phyloP scores from a whole-genome alignment of 92 coral and sea anemone genomes.

The Palythoa heliodiscus region DNA sequence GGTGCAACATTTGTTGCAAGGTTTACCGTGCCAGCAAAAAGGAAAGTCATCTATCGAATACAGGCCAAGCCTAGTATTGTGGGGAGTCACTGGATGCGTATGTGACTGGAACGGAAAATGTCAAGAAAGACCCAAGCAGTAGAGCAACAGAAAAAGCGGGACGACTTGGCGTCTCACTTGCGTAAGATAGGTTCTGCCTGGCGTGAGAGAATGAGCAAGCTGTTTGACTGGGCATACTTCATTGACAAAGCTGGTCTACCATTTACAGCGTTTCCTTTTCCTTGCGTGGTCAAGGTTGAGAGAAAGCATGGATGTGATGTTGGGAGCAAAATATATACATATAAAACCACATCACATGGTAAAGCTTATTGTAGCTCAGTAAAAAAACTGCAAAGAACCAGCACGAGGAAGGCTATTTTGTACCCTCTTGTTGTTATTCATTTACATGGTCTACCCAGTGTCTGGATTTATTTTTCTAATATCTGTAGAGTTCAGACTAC shows the following conservation, averaged over 20 bases:
- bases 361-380: no score
- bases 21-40: slow-evolving; percentile 3
- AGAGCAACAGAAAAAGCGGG: slow-evolving; percentile 32
- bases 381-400: no score
- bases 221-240: slow-evolving; percentile 35
- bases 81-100: slow-evolving; percentile 8
- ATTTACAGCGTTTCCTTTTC: slow-evolving; percentile 23
- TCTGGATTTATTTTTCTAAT: no score
- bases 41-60: background rate
- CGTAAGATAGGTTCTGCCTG: slow-evolving; percentile 9
- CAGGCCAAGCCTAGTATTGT: slow-evolving; percentile 20
- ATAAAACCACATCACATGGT: no score
- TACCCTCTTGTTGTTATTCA: no score
- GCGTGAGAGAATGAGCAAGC: slow-evolving; percentile 19
- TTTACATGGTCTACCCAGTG: no score
- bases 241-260: slow-evolving; percentile 20
- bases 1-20: slow-evolving; percentile 32
- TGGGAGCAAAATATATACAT: slow-evolving; percentile 20
- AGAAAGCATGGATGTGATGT: background rate
- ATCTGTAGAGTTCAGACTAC: no score
- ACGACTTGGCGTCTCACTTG: background rate
- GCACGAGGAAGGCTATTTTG: no score
- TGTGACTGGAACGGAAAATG: slow-evolving; percentile 15
- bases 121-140: slow-evolving; percentile 22
- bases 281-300: background rate